Evolutionary conservation across 2,888 invertebrate genomes (phyloP).

Genomic region (Andrena hattorfiana): DNA sequence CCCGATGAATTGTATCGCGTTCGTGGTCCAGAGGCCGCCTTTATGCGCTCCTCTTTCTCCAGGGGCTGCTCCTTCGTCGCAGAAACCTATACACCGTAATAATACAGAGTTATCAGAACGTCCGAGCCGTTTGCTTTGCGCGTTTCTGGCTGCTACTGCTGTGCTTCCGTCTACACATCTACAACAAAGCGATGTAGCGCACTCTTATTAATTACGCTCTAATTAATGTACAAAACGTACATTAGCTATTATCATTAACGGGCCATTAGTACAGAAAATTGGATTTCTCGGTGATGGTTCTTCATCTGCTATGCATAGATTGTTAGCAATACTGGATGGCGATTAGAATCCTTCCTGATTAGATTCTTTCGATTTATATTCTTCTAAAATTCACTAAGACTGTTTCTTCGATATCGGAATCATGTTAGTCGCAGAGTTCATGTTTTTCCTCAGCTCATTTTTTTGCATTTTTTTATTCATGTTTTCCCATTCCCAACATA

Average conservation of each 20-base stretch:
- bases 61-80: conserved; percentile 27
- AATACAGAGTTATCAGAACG: conserved; percentile 68
- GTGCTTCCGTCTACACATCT: not conserved
- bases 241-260: not conserved
- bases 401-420: too few species aligned
- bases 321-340: not conserved
- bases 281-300: too few species aligned
- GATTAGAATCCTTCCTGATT: not conserved
- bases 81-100: conserved; percentile 52
- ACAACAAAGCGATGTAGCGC: too few species aligned
- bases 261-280: not conserved
- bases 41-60: conserved; percentile 56
- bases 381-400: too few species aligned
- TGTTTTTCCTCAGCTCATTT: too few species aligned
- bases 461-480: too few species aligned
- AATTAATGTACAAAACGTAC: too few species aligned
- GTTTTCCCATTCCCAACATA: too few species aligned
- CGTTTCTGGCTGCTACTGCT: conserved; percentile 35
- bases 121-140: conserved; percentile 60
- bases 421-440: too few species aligned
- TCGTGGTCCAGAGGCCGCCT: conserved; percentile 52
- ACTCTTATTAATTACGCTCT: too few species aligned
- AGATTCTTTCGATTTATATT: not conserved
- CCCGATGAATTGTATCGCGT: conserved; percentile 68
- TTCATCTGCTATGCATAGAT: too few species aligned